Base-by-base conservation (phyloP, 2,113 vertebrate genomes). In the Alosa alosa region DNA sequence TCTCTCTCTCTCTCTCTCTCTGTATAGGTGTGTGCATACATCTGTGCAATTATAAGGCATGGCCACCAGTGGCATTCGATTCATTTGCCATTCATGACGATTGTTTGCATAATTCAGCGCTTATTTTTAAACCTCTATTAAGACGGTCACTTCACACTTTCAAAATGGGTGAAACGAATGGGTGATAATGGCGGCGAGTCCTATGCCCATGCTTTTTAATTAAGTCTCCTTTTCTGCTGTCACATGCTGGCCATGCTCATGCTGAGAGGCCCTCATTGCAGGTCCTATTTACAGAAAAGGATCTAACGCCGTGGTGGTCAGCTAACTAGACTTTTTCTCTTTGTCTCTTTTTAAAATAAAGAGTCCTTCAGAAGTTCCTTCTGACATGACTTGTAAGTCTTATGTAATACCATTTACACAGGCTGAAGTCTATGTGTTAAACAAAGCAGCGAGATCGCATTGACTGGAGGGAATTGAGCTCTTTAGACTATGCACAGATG, bases 41-140 rank as follows among this genome's bases (percentile, higher is more conserved):
- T 93, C 89, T 92, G 88, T 83, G 82, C 90, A 93, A 95, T 95
- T 95, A 95, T 6, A 6, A 25, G 10, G 55, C 52, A 57, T n/a
- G 82, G 50, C 57, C 72, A 60, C 81, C 81, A 55, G 84, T 89
- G 86, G 90, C 91, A 64, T 85, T 88, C 84, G 13, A 87, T 57
- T 89, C 88, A 90, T 87, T 91, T 88, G 10, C 75, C 31, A 11
- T 81, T 41, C 72, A 17, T 22, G 20, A 41, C 45, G 47, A 85
- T 83, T 90, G 86, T 90, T 91, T 90, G 91, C 89, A 92, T 92
- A 89, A 92, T 92, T 89, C 84, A 86, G 83, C 85, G 22, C 60
- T 84, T 89, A 86, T 89, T 88, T 88, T 83, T 88, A 86, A 88
- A 89, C 50, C 82, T 46, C 82, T 81, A 83, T 88, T 84, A 88